Evolutionary conservation across 2,888 invertebrate species (phyloP), one percentile per base, ranked within the genome.

Genomic region (Hermaeophaga mercurialis): DNA sequence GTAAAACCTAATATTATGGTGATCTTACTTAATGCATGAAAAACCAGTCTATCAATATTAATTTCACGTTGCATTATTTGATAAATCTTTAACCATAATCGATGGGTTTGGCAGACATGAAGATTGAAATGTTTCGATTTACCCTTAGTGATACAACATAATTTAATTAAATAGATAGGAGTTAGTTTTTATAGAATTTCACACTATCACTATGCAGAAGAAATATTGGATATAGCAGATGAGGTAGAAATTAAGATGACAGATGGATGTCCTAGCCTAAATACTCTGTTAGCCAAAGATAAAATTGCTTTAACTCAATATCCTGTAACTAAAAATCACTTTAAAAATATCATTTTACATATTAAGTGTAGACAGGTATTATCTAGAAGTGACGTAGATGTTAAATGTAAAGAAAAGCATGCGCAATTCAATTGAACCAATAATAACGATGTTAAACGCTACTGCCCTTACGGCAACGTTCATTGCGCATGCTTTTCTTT

Each of bases 141-240:
- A 56, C 89, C 93, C 0, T 80, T 94, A 3, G 86, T 94, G 73
- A 86, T 92, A 1, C 90, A 94, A 69, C 91, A 96, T 75, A 94
- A 96, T 74, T 80, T 98, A 56, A 84, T 99, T 43, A 88, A 90
- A 74, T 99, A 98, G 98, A 82, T 96, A 50, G 96, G 96, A 0
- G 96, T 92, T 0, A 98, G 97, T 78, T 86, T 91, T 0, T 96
- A 94, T 79, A 84, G 97, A 18, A 98, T 98, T 0, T 96, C 97
- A 0, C 98, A 98, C 77, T 98, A 98, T 78, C 98, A 98, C 0
- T 98, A 98, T 76, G 94, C 96, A 0, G 97, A 98, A 69, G 96
- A 97, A 78, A 90, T 96, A 45, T 91, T 97, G 85, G 92, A 96
- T 72, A 83, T 94, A 73, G 95, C 96, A 1, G 97, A 98, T 75